Base-by-base conservation (phyloP, 2,888 invertebrate genomes). In the Polylopha cassiicola region DNA sequence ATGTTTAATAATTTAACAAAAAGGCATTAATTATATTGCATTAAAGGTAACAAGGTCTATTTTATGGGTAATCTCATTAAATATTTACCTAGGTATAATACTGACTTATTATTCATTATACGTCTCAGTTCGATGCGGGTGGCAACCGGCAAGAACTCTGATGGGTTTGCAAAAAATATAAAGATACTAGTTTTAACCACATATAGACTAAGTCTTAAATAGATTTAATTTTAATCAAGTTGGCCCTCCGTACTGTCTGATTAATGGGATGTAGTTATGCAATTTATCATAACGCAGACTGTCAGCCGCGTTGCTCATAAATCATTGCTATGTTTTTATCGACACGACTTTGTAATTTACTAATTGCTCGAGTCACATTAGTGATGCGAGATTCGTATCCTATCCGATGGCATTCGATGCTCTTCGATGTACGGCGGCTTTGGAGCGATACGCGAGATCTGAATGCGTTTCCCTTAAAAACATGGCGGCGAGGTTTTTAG, bases 401-500 rank as follows among this genome's bases (percentile, higher is more conserved):
- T 48, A 43, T 48, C 51, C 47, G 50, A 55, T 51, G 57, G 58
- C 44, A 69, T 69, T 58, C 51, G 58, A 64, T 61, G 43, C 47
- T 49, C 39, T 44, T 29, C 34, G 50, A 51, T 51, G 46, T 29
- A 30, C 43, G 37, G 17, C 29, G 11, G 39, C 29, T 28, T 29
- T 9, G 39, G 17, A 29, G 33, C 39, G 34, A 39, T 34, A n/a
- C 23, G 28, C 16, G 21, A 15, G 21, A 14, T 11, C 16, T 8
- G 28, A 18, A 23, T 34, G 18, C 33, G 31, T 18, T 11, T 18
- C 26, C 37, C 36, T 39, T 27, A 18, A 16, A 18, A 43, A 43
- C 41, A 43, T 37, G 46, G 34, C 45, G 59, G 53, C 53, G 52
- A 45, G 43, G 66, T 82, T 82, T 84, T 84, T 82, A 68, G 59